A percentile compares a stretch with the other conserved stretches of the same genome.
phyloP scores from a whole-genome alignment of 92 coral and sea anemone genomes.

The Parazoanthus atlanticus region DNA sequence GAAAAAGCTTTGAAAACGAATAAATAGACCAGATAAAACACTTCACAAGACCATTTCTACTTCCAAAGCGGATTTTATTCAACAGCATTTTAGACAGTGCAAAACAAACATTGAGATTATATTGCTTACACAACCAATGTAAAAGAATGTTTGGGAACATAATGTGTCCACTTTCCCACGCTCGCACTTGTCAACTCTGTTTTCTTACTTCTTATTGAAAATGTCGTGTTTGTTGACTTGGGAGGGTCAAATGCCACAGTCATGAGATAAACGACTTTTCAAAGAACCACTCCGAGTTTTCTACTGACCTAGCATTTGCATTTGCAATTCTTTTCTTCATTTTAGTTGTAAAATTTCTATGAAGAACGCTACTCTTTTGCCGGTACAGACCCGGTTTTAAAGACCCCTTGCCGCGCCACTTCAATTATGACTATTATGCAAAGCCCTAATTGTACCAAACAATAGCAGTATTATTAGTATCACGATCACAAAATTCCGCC shows the following conservation, averaged over 20 bases:
- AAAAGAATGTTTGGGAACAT: slow-evolving; percentile 26
- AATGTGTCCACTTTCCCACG: slow-evolving; percentile 38
- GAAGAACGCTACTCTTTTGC: not conserved
- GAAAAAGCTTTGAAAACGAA: not conserved
- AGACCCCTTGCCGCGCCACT: not conserved
- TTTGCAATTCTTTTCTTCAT: not conserved
- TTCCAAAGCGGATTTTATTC: slow-evolving; percentile 33
- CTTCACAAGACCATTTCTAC: slow-evolving; percentile 21
- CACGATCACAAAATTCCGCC: slow-evolving; percentile 13
- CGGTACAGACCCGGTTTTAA: too few relatives aligned
- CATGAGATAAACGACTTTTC: too few relatives aligned
- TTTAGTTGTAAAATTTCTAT: not conserved
- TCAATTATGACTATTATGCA: slow-evolving; percentile 12
- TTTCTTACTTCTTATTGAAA: not conserved
- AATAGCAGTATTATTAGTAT: not conserved
- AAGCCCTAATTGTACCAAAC: slow-evolving; percentile 15
- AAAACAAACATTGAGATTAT: slow-evolving; percentile 34
- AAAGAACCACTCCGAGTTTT: not conserved
- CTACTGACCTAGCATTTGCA: not conserved
- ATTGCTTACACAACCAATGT: slow-evolving; percentile 36
- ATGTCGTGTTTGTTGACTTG: slow-evolving; percentile 9
- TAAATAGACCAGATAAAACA: not conserved
- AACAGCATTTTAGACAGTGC: slow-evolving; percentile 17
- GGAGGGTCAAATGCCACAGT: slow-evolving; percentile 9
- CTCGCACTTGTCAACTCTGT: slow-evolving; percentile 17